Evolutionary conservation across 1,140 invertebrate species (phyloP), one percentile per base, ranked within the genome.

Genomic region (Pseudomyrmex gracilis): DNA sequence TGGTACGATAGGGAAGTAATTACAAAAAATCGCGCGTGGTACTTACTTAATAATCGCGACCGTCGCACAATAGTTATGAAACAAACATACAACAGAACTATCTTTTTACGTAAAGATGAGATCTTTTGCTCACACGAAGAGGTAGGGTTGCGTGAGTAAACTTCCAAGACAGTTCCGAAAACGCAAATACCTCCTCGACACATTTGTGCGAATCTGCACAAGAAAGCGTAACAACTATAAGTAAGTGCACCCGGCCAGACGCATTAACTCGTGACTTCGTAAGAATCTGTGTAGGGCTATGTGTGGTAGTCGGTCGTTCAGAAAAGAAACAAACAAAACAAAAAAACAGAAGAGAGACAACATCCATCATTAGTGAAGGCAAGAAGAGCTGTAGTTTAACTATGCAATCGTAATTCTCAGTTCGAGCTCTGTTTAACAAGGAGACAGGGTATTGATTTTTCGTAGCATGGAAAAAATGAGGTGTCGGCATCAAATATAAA

Each of bases 381-480:
- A 60, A 55, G 17, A 51, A 2, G 17, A 77, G 53, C 51, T 17
- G 73, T 64, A 76, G 20, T 61, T 80, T 53, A 67, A 67, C 34
- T 34, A 73, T 82, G 61, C 84, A 70, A 80, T 80, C 68, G 67
- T 67, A 83, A 24, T 82, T 51, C 67, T 34, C 34, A 34, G 34
- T 34, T 34, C 5, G 82, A 61, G 77, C 76, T 88, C 86, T 85
- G 86, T 88, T 89, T 55, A 66, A 82, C 43, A 64, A 84, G 86
- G 82, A 89, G 76, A 89, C 88, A 90, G 88, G 86, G 88, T 90
- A 90, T 49, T 57, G 86, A 77, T 73, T 58, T 83, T 68, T 22
- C 71, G 51, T 51, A 67, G 22, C 17, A 17, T 53, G 53, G 55
- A 68, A 71, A 34, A 34, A 20, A 34, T 53, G 20, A 45, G 73